phyloP scores from a whole-genome alignment of 2,888 invertebrate genomes.

The Stegana nigrithorax region DNA sequence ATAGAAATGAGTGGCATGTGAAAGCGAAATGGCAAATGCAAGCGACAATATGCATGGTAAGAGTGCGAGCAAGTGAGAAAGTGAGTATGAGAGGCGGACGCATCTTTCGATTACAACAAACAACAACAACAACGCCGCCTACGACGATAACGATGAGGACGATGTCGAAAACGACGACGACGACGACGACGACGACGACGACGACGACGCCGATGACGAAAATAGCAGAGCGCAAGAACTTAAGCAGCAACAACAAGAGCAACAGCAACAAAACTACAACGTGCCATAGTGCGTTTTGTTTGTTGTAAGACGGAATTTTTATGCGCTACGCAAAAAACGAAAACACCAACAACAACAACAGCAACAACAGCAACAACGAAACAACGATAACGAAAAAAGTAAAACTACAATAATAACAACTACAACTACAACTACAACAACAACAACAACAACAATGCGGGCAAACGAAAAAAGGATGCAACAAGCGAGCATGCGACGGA shows the following conservation, averaged over 20 bases:
- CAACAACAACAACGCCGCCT: slow-evolving; percentile 30
- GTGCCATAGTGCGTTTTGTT: slow-evolving; percentile 22
- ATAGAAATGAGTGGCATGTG: slow-evolving; percentile 34
- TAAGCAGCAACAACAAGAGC: slow-evolving; percentile 14
- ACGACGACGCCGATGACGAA: too few species aligned
- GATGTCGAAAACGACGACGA: not conserved
- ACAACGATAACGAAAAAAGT: too few species aligned
- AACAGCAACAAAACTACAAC: too few species aligned
- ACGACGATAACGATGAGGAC: too few species aligned
- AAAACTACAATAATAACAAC: too few species aligned
- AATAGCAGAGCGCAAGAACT: not conserved
- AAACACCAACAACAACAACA: too few species aligned
- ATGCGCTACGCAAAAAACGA: slow-evolving; percentile 42
- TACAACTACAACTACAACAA: too few species aligned
- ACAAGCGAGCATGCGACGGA: slow-evolving; percentile 43
- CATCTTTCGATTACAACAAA: slow-evolving; percentile 56
- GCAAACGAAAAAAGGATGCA: slow-evolving; percentile 54
- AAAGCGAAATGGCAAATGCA: slow-evolving; percentile 24
- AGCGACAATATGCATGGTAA: not conserved
- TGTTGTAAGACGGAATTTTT: slow-evolving; percentile 59
- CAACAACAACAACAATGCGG: too few species aligned
- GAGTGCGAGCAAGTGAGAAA: slow-evolving; percentile 23
- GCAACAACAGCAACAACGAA: too few species aligned
- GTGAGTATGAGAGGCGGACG: slow-evolving; percentile 41
- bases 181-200: too few species aligned